Evolutionary conservation across 2,797 vertebrate genomes (phyloP), one percentile per base, ranked within the genome.

Genomic region (Lophotriccus pileatus): DNA sequence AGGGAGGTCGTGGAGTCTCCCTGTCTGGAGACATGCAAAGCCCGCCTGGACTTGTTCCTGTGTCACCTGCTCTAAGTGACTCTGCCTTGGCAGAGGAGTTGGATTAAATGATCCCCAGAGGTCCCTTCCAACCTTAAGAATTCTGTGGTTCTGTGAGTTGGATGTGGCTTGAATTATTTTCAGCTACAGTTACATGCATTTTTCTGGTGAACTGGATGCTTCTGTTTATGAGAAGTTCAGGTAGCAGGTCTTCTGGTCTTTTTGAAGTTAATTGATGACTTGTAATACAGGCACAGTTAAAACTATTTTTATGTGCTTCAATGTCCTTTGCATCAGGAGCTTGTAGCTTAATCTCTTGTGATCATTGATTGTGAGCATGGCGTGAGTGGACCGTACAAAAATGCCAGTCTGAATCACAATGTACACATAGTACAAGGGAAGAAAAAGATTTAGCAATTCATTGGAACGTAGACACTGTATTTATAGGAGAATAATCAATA

Each of bases 151-250:
- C 46, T 47, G 15, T 41, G 12, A 27, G 22, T 9, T 28, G 34
- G 11, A 28, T 20, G 1, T 15, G 22, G 3, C 17, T 49, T 7
- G 6, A 6, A 80, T 72, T 2, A 2, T 46, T 74, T 83, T 43
- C 36, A 28, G n/a, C 23, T 41, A 10, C 21, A 13, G 6, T 27
- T 78, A 8, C 0, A 3, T 6, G 0, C 25, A 1, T 52, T 39
- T 78, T 74, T 8, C 25, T 37, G 20, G 19, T 59, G n/a, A 69
- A 7, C 30, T 37, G 39, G 7, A 3, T 53, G 46, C 8, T 73
- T 63, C 36, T 23, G 23, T 37, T 44, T 20, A 34, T 1, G 14
- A 79, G 58, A 12, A 32, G 44, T 79, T 66, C 24, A 25, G 14
- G 18, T 32, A 62, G 55, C 39, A 55, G 18, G 47, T 75, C 14